Percentiles rank a stretch among this genome's conserved stretches.
phyloP scores from a whole-genome alignment of 2,888 invertebrate species.

The Drosophila peninsularis region DNA sequence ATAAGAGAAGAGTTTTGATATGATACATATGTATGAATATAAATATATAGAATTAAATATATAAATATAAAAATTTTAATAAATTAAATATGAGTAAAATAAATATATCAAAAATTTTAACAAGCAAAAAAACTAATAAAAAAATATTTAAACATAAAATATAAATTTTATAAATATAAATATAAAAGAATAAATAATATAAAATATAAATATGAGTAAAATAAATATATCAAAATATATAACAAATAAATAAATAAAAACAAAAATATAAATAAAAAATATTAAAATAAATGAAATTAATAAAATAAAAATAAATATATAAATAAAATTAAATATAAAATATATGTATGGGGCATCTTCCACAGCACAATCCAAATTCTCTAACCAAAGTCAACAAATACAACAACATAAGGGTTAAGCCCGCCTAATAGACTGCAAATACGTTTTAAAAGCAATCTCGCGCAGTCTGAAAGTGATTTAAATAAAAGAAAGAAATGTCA shows the following conservation, averaged over 20 bases:
- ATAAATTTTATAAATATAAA: neutral
- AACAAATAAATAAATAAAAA: neutral
- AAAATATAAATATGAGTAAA: too few relatives aligned
- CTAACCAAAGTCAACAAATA: neutral
- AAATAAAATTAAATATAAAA: too few relatives aligned
- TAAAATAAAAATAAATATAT: too few relatives aligned
- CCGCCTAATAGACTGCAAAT: constrained; percentile 20
- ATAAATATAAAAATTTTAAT: too few relatives aligned
- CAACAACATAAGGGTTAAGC: constrained; percentile 13
- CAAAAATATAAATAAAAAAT: neutral
- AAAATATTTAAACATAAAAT: neutral
- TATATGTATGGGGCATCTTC: too few relatives aligned
- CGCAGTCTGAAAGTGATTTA: constrained; percentile 4
- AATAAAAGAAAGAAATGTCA: constrained; percentile 8
- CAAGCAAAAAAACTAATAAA: neutral
- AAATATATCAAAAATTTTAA: neutral
- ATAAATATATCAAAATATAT: neutral
- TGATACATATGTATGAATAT: too few relatives aligned
- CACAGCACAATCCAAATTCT: too few relatives aligned
- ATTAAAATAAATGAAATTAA: neutral
- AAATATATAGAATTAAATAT: too few relatives aligned
- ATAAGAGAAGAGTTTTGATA: too few relatives aligned
- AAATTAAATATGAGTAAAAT: neutral
- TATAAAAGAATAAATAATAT: too few relatives aligned
- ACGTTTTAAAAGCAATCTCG: constrained; percentile 31